Percentiles rank a stretch among this genome's conserved stretches.
Conservation (phyloP, 2,888 invertebrate species). For the Alentia gelatinosa region DNA sequence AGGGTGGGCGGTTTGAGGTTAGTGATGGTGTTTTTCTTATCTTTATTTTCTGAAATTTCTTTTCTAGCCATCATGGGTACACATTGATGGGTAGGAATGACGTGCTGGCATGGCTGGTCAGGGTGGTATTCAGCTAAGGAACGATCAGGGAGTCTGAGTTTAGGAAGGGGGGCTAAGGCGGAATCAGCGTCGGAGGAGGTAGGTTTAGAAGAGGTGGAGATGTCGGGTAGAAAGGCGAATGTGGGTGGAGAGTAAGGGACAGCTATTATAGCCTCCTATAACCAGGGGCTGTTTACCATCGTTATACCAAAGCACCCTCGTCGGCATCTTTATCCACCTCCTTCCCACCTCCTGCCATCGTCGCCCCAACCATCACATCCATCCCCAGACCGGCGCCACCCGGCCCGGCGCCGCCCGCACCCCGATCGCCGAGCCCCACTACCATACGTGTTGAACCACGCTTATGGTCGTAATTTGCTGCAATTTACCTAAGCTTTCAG, state of each 20-base stretch:
- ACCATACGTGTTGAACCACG: background rate
- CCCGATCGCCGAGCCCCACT: background rate
- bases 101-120: too few relatives aligned
- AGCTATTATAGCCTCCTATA: background rate
- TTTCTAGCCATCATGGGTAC: too few relatives aligned
- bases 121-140: too few relatives aligned
- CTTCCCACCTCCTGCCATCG: background rate
- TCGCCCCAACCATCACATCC: background rate
- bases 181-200: too few relatives aligned
- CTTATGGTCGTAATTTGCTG: conserved; percentile 22
- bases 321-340: background rate
- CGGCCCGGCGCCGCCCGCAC: background rate
- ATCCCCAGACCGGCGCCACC: background rate
- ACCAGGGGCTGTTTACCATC: background rate
- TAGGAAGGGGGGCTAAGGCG: too few relatives aligned
- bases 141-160: too few relatives aligned
- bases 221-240: background rate
- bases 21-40: too few relatives aligned
- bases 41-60: too few relatives aligned
- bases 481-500: conserved; percentile 22
- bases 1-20: too few relatives aligned
- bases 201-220: background rate
- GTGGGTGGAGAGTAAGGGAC: background rate
- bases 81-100: too few relatives aligned
- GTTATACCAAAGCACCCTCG: background rate